Conservation (phyloP, 2,113 vertebrate species). For the Neodontobutis hainanensis region DNA sequence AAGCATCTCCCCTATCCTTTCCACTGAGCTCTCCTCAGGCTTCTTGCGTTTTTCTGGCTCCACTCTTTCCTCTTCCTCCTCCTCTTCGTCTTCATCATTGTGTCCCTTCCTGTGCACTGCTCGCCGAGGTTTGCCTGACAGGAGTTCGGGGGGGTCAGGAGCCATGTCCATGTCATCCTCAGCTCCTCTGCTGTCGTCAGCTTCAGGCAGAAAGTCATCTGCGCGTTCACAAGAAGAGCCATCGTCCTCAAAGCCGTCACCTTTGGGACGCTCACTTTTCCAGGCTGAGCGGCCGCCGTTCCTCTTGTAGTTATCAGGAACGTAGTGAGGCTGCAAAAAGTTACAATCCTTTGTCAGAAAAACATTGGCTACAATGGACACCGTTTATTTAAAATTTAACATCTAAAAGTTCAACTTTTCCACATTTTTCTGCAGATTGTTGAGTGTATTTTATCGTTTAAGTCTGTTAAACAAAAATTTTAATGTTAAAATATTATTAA, state of each 20-base stretch:
- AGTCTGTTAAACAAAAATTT: too few relatives aligned
- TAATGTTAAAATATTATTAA: too few relatives aligned
- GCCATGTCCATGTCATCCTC: slow-evolving; percentile 65
- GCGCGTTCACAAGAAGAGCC: slow-evolving; percentile 67
- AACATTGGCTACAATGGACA: background rate
- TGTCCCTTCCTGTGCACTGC: slow-evolving; percentile 73
- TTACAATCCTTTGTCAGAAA: slow-evolving; percentile 7
- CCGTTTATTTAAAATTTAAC: too few relatives aligned
- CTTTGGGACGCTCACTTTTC: slow-evolving; percentile 92
- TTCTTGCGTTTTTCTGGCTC: slow-evolving; percentile 77
- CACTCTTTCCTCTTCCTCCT: slow-evolving; percentile 72
- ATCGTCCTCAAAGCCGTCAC: slow-evolving; percentile 71
- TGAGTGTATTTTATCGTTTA: too few relatives aligned
- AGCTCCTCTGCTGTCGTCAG: slow-evolving; percentile 46
- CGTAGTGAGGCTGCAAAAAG: slow-evolving; percentile 89
- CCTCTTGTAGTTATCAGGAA: slow-evolving; percentile 98
- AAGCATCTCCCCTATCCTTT: slow-evolving; percentile 68
- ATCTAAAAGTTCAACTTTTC: too few relatives aligned
- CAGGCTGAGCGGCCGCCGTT: slow-evolving; percentile 95
- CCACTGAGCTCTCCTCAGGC: slow-evolving; percentile 64
- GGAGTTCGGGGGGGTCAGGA: slow-evolving; percentile 50
- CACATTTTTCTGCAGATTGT: too few relatives aligned
- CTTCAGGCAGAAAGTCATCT: slow-evolving; percentile 62
- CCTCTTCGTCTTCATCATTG: slow-evolving; percentile 66
- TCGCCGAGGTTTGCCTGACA: slow-evolving; percentile 45